phyloP scores from a whole-genome alignment of 2,113 vertebrate species.

The Falco punctatus region DNA sequence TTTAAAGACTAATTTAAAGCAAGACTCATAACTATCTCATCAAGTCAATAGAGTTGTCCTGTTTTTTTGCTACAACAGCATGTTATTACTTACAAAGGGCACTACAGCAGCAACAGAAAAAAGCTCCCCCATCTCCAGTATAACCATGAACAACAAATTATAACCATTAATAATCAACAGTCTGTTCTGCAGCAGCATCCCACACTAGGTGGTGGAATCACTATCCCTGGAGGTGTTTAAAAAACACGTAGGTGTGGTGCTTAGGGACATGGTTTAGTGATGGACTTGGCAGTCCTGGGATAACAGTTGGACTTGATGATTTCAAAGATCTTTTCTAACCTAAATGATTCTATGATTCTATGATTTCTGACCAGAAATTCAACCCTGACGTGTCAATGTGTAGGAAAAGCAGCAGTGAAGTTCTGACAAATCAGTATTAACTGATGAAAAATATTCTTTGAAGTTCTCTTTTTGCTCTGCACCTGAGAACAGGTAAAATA shows the following conservation, averaged over 20 bases:
- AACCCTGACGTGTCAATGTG: neutral
- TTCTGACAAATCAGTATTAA: neutral
- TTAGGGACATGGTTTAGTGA: no score
- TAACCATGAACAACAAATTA: neutral
- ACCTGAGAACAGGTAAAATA: neutral
- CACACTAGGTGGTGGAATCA: neutral
- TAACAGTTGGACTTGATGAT: no score
- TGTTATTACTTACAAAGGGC: neutral
- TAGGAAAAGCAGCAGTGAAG: neutral
- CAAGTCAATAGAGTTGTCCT: neutral
- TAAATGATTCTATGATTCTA: no score
- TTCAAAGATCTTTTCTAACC: no score
- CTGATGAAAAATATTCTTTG: neutral
- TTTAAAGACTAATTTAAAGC: neutral
- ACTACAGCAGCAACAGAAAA: neutral
- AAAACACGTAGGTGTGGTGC: no score
- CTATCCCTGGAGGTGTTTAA: no score
- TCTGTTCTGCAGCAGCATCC: neutral
- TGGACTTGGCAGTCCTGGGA: no score
- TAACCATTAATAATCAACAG: neutral
- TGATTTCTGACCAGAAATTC: neutral
- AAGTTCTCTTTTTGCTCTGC: neutral
- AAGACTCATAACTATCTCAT: neutral
- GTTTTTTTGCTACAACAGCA: neutral
- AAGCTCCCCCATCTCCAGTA: rapidly evolving